A percentile compares a stretch with the other conserved stretches of the same genome.
These are phyloP conservation scores for Trachurus trachurus DNA, from an alignment of 2,797 vertebrate genomes.

Conservation along the genomic window DNA sequence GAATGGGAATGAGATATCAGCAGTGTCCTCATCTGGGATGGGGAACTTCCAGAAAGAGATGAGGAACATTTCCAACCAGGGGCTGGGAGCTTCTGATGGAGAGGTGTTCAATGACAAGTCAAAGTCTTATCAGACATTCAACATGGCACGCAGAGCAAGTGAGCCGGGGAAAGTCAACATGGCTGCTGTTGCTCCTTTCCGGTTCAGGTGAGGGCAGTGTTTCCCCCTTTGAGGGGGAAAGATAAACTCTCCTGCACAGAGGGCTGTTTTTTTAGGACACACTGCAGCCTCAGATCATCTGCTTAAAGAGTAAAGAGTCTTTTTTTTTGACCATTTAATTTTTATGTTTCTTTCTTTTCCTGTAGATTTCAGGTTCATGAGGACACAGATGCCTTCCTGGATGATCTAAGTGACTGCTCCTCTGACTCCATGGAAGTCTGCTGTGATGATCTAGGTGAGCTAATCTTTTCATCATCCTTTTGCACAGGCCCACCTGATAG, in stretches of 20 bases:
- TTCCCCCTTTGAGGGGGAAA: conserved; percentile 43
- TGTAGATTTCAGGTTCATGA: conserved; percentile 81
- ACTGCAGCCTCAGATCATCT: not conserved
- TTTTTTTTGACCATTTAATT: not conserved
- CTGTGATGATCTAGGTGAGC: conserved; percentile 87
- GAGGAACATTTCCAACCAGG: conserved; percentile 59
- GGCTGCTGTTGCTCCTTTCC: conserved; percentile 92
- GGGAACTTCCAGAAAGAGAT: conserved; percentile 61
- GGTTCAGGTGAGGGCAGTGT: conserved; percentile 89
- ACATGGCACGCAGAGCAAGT: conserved; percentile 59
- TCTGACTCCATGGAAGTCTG: conserved; percentile 84
- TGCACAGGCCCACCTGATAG: not conserved
- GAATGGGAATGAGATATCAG: conserved; percentile 79
- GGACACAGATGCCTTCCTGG: conserved; percentile 72
- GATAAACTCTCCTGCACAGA: not conserved
- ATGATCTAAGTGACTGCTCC: conserved; percentile 85
- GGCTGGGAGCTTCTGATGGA: conserved; percentile 27
- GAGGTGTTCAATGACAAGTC: conserved; percentile 42
- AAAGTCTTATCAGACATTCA: conserved; percentile 47
- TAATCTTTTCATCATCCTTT: not conserved
- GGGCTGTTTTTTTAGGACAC: not conserved
- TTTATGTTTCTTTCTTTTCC: conserved; percentile 2
- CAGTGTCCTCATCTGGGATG: conserved; percentile 35
- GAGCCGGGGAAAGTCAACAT: conserved; percentile 87
- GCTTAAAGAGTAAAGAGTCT: not conserved